These are phyloP conservation scores for Thryonomys swinderianus DNA, from an alignment of 2,113 vertebrate species.

Conservation along the genomic window DNA sequence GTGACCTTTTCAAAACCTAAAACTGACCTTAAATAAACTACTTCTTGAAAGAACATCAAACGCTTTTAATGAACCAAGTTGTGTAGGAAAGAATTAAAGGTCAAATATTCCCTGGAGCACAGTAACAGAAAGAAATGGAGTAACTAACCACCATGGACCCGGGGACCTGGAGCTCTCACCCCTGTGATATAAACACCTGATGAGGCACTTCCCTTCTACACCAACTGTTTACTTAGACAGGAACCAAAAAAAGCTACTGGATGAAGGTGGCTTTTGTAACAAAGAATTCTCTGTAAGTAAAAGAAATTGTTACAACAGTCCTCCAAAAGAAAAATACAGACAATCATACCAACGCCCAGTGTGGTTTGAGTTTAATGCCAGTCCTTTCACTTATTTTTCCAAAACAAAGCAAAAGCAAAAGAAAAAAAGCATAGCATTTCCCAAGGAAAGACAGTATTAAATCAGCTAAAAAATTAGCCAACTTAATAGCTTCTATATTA, in stretches of 20 bases:
- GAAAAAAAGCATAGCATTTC: neutral
- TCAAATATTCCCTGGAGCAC: neutral
- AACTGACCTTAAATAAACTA: conserved; percentile 39
- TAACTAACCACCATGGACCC: too few relatives aligned
- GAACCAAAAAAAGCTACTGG: neutral
- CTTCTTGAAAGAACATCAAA: conserved; percentile 18
- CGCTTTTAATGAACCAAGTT: neutral
- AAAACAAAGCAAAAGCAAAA: conserved; percentile 1
- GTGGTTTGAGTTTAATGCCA: neutral
- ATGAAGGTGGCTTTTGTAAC: neutral
- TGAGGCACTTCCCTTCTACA: neutral
- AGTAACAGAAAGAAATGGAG: neutral
- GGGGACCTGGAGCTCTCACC: neutral
- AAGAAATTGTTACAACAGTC: neutral
- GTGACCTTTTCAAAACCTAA: conserved; percentile 46
- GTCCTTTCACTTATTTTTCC: neutral
- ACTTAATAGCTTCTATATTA: neutral
- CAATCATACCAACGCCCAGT: neutral
- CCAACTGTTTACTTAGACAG: neutral
- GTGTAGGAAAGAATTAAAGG: neutral
- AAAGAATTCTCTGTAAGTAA: neutral
- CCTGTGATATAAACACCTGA: neutral
- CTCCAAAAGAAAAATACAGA: neutral
- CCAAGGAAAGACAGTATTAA: conserved; percentile 44
- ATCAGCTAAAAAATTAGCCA: neutral